Base-by-base conservation (phyloP, 2,113 vertebrate genomes). In the Archocentrus centrarchus region DNA sequence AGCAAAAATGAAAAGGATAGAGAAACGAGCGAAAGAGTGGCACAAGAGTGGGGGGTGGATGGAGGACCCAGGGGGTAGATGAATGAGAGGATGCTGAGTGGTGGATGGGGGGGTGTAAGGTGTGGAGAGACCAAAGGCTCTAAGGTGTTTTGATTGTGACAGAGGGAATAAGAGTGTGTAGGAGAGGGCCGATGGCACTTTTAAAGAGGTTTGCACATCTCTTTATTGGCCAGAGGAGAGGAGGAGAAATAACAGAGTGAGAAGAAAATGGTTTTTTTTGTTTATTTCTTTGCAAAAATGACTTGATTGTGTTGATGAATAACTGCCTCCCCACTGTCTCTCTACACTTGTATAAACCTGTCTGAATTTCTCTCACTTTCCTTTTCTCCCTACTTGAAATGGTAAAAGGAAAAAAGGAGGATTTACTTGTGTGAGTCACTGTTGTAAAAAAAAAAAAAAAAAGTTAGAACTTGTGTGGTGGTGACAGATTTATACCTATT, bases 401-500 rank as follows among this genome's bases (percentile, higher is more conserved):
- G 20, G 35, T 83, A 75, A 64, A 85, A 79, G 75, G 61, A 70
- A 75, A 83, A 79, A 75, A 83, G 68, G 61, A 24, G 37, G 77
- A 75, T 89, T 92, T 87, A 57, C 66, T 75, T 84, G 63, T 83
- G 85, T 88, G 80, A 88, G 84, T 93, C 88, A 79, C 11, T 68
- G 78, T 88, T 86, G 68, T 84, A 82, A 77, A 84, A 35, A 18
- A 30, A 6, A 24, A 6, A 24, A 66, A 35, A 3, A 24, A 85
- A 89, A 77, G 79, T 80, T 82, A 30, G 80, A 86, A 87, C 81
- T 87, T 82, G 77, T 82, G 64, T n/a, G 3, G 64, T 24, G 5
- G 79, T 88, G 89, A 91, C 88, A 90, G 81, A 86, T 90, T 90
- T 81, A 85, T 66, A 88, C 88, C 89, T 87, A 88, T 86, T 82